Evolutionary conservation across 1,140 invertebrate genomes (phyloP).

Genomic region (Portunus trituberculatus): DNA sequence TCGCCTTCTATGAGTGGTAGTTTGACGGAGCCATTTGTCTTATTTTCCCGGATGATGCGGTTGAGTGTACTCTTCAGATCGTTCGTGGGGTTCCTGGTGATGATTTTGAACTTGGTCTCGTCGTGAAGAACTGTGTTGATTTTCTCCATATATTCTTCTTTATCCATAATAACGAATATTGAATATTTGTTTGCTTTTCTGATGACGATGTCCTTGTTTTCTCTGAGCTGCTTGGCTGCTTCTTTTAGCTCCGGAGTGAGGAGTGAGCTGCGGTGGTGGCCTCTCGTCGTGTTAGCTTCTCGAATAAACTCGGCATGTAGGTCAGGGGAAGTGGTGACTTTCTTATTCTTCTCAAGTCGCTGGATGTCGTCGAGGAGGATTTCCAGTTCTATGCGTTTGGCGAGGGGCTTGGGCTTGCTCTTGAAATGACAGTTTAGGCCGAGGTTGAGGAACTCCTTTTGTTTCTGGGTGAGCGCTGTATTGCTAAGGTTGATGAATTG

Average conservation of each 20-base stretch:
- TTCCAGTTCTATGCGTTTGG: not conserved
- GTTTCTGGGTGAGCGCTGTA: too few species aligned
- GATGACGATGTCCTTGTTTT: conserved; percentile 23
- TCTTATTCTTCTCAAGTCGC: not conserved
- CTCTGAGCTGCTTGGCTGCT: too few species aligned
- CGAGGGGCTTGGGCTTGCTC: not conserved
- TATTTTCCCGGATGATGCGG: not conserved
- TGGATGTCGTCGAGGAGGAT: not conserved
- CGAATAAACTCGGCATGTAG: not conserved
- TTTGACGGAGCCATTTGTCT: not conserved
- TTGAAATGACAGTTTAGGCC: not conserved
- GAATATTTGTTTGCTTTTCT: not conserved
- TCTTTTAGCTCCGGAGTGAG: too few species aligned
- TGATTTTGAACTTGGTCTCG: not conserved
- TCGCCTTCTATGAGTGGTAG: too few species aligned
- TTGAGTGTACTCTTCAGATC: not conserved
- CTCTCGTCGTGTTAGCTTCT: too few species aligned
- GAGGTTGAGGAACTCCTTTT: too few species aligned
- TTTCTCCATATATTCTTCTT: not conserved
- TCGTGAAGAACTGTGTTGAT: not conserved
- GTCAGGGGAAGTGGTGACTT: not conserved
- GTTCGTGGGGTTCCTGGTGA: not conserved
- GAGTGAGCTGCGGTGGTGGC: too few species aligned
- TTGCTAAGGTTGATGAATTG: too few species aligned
- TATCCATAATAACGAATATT: not conserved